Percentiles rank a stretch among this genome's conserved stretches.
Evolutionary conservation across 2,113 vertebrate species (phyloP).

Genomic region (Lagopus muta): DNA sequence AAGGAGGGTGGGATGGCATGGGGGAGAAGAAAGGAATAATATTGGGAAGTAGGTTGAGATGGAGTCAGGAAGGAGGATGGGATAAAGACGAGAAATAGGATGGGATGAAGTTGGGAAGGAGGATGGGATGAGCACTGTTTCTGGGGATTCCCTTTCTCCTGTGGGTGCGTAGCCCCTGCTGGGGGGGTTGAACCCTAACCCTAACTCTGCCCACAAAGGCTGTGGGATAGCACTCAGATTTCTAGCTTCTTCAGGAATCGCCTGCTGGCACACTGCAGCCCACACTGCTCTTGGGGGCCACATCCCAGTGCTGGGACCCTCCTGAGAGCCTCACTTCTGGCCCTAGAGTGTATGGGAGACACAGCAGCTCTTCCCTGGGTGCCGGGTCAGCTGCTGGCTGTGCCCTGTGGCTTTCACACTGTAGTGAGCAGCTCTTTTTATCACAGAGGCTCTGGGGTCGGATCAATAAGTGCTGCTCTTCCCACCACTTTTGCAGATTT

Average conservation of each 20-base stretch:
- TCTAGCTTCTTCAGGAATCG: conserved; percentile 15
- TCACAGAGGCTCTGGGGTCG: neutral
- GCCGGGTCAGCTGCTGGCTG: neutral
- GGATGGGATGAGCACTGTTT: neutral
- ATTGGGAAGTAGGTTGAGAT: too few species aligned
- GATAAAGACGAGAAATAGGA: too few species aligned
- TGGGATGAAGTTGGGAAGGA: too few species aligned
- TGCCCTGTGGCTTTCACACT: conserved; percentile 14
- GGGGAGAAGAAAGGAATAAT: too few species aligned
- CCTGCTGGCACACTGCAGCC: neutral
- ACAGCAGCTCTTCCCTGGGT: neutral
- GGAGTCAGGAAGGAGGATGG: too few species aligned
- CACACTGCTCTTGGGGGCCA: fast-evolving
- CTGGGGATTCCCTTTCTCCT: too few species aligned
- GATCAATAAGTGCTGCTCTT: neutral
- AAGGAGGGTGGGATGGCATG: too few species aligned
- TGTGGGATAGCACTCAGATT: neutral
- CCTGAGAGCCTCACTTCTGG: neutral
- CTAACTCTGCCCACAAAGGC: too few species aligned
- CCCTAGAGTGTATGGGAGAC: neutral
- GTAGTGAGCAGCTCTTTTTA: conserved; percentile 18
- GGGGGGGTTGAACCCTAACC: too few species aligned
- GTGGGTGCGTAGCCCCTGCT: too few species aligned
- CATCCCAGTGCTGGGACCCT: fast-evolving
- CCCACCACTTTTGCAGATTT: neutral